Percentiles rank a stretch among this genome's conserved stretches.
Evolutionary conservation across 2,113 vertebrate genomes (phyloP).

Genomic region (Pelmatolapia mariae): DNA sequence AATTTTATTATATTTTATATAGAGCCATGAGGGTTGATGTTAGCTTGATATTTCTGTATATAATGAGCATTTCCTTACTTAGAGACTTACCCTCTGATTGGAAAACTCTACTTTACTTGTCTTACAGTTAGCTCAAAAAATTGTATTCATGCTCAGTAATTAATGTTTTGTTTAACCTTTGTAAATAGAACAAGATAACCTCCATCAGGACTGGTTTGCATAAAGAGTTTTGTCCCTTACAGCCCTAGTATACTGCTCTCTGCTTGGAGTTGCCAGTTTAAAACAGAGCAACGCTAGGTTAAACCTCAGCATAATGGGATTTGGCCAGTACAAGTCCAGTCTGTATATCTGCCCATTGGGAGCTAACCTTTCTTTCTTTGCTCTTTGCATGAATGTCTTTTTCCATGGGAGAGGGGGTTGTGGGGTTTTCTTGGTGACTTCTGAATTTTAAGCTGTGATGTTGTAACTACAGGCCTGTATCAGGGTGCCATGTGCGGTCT

Average conservation of each 20-base stretch:
- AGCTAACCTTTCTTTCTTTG: background rate
- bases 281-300: background rate
- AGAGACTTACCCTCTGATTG: background rate
- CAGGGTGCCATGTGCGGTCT: background rate
- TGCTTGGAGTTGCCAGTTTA: background rate
- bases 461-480: background rate
- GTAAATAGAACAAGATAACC: background rate
- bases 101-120: background rate
- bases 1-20: background rate
- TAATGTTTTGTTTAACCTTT: background rate
- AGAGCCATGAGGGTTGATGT: background rate
- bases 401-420: background rate
- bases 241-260: background rate
- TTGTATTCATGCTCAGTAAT: background rate
- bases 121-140: background rate
- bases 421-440: background rate
- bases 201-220: background rate
- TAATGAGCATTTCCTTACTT: background rate
- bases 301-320: conserved; percentile 1
- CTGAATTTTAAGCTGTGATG: background rate
- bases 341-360: background rate
- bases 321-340: background rate
- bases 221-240: background rate
- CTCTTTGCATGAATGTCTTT: background rate
- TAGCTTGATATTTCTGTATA: background rate